Percentiles rank a stretch among this genome's conserved stretches.
These are phyloP conservation scores for Leptinotarsa undecemlineata DNA, from an alignment of 1,140 invertebrate species.

Conservation along the genomic window DNA sequence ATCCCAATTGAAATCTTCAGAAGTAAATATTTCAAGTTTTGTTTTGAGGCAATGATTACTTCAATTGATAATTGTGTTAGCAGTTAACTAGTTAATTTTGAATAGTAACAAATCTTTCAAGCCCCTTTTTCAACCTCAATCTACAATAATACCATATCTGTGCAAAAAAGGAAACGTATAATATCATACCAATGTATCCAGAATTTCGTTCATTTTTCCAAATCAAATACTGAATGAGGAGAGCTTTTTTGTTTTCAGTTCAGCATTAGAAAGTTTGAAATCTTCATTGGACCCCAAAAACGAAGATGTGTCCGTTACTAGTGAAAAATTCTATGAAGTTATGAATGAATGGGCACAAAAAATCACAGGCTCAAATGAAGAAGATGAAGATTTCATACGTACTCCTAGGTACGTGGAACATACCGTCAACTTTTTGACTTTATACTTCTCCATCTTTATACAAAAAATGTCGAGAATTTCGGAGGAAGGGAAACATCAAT, in stretches of 20 bases:
- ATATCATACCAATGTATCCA: neutral
- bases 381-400: conserved; percentile 25
- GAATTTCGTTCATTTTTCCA: neutral
- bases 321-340: conserved; percentile 33
- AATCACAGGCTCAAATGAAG: conserved; percentile 23
- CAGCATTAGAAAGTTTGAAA: conserved; percentile 35
- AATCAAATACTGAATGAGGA: neutral
- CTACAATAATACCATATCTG: neutral
- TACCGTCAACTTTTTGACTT: too few species aligned
- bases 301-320: conserved; percentile 28
- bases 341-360: conserved; percentile 38
- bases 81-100: too few species aligned
- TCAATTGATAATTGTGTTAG: too few species aligned
- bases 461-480: too few species aligned
- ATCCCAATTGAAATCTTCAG: too few species aligned
- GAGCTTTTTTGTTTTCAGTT: conserved; percentile 30
- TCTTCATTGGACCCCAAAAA: conserved; percentile 37
- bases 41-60: too few species aligned
- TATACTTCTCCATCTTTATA: too few species aligned
- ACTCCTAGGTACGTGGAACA: conserved; percentile 25
- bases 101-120: too few species aligned
- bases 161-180: neutral
- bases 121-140: too few species aligned
- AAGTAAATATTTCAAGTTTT: too few species aligned
- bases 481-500: too few species aligned